Conservation (phyloP, 1,140 invertebrate genomes). For the Drosophila burlai region DNA sequence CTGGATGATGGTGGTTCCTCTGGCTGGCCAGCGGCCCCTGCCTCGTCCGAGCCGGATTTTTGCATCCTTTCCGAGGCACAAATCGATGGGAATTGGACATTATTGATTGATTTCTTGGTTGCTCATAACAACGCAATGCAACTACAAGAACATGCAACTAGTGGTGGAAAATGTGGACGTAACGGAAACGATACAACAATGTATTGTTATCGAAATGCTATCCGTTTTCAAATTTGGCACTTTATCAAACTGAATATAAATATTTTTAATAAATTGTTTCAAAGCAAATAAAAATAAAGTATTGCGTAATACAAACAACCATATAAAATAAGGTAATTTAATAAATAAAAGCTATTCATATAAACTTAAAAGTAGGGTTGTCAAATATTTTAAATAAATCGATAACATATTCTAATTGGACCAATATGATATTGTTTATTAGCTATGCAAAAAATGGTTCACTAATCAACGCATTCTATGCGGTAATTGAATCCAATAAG, state of each 20-base stretch:
- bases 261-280: too few species aligned
- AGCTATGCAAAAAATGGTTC: too few species aligned
- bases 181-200: background rate
- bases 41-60: constrained; percentile 53
- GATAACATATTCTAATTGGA: background rate
- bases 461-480: too few species aligned
- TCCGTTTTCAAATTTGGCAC: background rate
- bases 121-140: constrained; percentile 43
- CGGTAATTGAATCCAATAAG: background rate
- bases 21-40: constrained; percentile 39
- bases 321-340: too few species aligned
- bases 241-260: too few species aligned
- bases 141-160: constrained; percentile 22
- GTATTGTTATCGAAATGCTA: background rate
- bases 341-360: too few species aligned
- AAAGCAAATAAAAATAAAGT: too few species aligned
- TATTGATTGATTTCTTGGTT: constrained; percentile 49
- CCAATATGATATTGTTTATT: too few species aligned
- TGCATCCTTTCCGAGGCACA: constrained; percentile 37
- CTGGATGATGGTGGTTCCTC: constrained; percentile 36
- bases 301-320: too few species aligned
- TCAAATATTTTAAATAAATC: background rate
- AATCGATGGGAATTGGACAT: constrained; percentile 45
- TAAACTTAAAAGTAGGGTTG: background rate
- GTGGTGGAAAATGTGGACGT: constrained; percentile 13